Conservation (phyloP, 2,888 invertebrate species). For the Deilephila elpenor region DNA sequence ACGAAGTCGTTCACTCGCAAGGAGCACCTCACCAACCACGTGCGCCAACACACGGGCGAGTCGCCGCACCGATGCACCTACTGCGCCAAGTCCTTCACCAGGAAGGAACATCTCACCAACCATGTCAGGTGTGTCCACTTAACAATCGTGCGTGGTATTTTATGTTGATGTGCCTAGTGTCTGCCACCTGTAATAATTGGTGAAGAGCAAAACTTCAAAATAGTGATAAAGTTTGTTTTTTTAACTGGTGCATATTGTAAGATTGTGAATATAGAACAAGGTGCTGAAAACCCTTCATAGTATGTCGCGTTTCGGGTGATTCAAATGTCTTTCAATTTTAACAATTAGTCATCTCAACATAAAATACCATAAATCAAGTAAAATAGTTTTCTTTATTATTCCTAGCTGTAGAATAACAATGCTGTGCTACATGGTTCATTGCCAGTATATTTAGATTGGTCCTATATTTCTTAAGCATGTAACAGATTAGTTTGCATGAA, state of each 20-base stretch:
- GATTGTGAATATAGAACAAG: too few relatives aligned
- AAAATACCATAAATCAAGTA: conserved; percentile 14
- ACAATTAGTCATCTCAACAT: neutral
- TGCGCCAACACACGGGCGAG: conserved; percentile 94
- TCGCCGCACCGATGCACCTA: conserved; percentile 94
- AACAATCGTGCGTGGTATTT: neutral
- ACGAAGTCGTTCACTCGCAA: conserved; percentile 91
- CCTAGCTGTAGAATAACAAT: conserved; percentile 58
- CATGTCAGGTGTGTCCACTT: conserved; percentile 86
- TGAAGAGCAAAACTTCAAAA: too few relatives aligned
- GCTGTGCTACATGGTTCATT: conserved; percentile 73
- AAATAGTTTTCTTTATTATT: conserved; percentile 36
- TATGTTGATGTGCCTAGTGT: neutral
- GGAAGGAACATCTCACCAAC: conserved; percentile 94
- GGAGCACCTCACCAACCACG: conserved; percentile 93
- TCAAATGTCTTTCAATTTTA: neutral
- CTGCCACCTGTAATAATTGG: too few relatives aligned
- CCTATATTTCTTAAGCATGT: conserved; percentile 54
- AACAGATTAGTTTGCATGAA: conserved; percentile 50
- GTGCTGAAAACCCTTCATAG: too few relatives aligned
- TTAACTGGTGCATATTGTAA: too few relatives aligned
- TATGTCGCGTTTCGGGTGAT: too few relatives aligned
- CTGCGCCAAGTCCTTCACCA: conserved; percentile 93
- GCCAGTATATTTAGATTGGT: conserved; percentile 30
- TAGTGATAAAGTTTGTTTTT: too few relatives aligned